Evolutionary conservation across 1,140 invertebrate genomes (phyloP).

Genomic region (Diprion similis): DNA sequence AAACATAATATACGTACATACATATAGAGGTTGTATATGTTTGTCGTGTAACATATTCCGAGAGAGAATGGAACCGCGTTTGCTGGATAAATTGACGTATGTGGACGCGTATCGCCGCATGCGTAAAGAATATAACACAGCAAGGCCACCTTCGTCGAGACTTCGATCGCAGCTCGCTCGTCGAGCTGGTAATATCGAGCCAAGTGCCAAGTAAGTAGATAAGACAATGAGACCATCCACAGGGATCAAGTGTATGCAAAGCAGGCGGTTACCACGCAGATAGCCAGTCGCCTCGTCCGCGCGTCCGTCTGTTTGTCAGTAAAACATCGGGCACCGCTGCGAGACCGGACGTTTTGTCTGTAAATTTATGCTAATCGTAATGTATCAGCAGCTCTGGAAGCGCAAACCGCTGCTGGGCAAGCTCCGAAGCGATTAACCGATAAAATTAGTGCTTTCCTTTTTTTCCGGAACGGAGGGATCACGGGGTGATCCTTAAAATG

Average conservation of each 20-base stretch:
- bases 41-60: not conserved
- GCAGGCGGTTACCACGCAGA: slow-evolving; percentile 52
- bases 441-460: not conserved
- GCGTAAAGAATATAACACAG: no score
- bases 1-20: no score
- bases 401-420: slow-evolving; percentile 3
- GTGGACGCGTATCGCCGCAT: no score
- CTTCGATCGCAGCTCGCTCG: no score
- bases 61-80: not conserved
- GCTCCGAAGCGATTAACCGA: slow-evolving; percentile 1
- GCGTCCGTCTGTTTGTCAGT: slow-evolving; percentile 1
- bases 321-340: slow-evolving; percentile 27
- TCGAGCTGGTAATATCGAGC: no score
- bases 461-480: no score
- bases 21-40: no score
- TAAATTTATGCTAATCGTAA: slow-evolving; percentile 60
- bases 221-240: slow-evolving; percentile 22
- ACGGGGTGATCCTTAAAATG: no score
- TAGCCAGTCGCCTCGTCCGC: slow-evolving; percentile 40
- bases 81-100: not conserved
- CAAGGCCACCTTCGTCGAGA: no score
- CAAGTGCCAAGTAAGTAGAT: not conserved
- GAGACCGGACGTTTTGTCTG: slow-evolving; percentile 55
- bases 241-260: slow-evolving; percentile 57
- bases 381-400: slow-evolving; percentile 53